Evolutionary conservation across 2,888 invertebrate genomes (phyloP), one percentile per base, ranked within the genome.

Genomic region (Zaprionus obscuricornis): DNA sequence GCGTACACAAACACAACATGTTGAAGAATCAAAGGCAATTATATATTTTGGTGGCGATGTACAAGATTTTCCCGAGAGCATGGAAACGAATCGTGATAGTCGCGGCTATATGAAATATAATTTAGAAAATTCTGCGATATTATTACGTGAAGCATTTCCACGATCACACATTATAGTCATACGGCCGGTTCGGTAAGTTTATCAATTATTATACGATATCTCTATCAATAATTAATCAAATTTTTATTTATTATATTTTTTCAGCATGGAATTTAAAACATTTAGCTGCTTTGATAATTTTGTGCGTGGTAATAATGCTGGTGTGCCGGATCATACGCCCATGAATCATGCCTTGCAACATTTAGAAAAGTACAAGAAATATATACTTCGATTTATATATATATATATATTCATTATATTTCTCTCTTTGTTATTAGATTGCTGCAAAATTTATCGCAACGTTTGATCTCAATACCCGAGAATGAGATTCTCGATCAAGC

Each of bases 281-380:
- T 96, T 96, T 90, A 96, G 95, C 87, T 96, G 96, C 87, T 97
- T 94, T 88, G 95, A 95, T 89, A 97, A 97, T 91, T 97, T 97
- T 91, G 96, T 97, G 47, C 93, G 93, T 17, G 94, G 94, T 78
- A 94, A 94, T 90, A 93, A 94, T 87, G 94, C 94, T 57, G 97
- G 97, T n/a, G 93, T 94, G 11, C 97, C 97, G 2, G 93, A 93
- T 66, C 95, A 96, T 89, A 92, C 92, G n/a, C 93, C 93, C 7
- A 93, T 93, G 74, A 93, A 94, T 88, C 92, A 92, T 77, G 94
- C 95, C 3, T 91, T 96, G 63, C 92, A 92, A 47, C 96, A 97
- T 88, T 90, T 97, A 42, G 93, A 94, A 87, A 92, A 92, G 93
- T 93, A n/a, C n/a, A 88, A 55, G 88, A 20, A 14, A 8, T 1